A percentile compares a stretch with the other conserved stretches of the same genome.
Conservation (phyloP, 1,140 invertebrate species). For the Heterodera carotae region DNA sequence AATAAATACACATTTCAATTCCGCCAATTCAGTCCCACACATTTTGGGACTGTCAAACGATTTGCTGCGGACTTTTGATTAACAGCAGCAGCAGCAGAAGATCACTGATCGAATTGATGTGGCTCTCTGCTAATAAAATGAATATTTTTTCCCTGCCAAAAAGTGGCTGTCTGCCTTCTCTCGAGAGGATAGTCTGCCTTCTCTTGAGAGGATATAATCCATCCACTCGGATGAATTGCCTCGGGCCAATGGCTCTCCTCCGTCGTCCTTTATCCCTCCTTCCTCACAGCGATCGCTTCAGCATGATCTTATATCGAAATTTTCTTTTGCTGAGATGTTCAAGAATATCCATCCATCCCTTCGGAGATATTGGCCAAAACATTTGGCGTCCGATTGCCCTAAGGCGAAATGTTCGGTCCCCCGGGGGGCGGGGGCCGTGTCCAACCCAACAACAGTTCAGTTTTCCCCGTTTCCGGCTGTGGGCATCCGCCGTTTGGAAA, state of each 20-base stretch:
- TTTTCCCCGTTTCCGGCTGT: not conserved
- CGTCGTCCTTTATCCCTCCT: not conserved
- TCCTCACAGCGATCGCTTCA: not conserved
- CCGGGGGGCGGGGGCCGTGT: not conserved
- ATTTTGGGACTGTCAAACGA: no score
- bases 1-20: no score
- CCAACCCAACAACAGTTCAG: not conserved
- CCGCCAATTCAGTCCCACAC: not conserved
- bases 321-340: not conserved
- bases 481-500: not conserved
- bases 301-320: not conserved
- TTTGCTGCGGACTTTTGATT: no score
- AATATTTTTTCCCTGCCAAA: no score
- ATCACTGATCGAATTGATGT: no score
- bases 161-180: no score
- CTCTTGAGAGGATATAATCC: no score
- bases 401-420: not conserved
- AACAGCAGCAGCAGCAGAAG: no score
- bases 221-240: no score
- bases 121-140: no score
- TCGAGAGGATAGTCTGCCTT: no score
- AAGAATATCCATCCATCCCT: not conserved
- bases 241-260: no score
- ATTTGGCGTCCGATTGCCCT: not conserved
- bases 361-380: not conserved